Evolutionary conservation across 1,140 invertebrate species (phyloP).

Genomic region (Globodera ellingtonae): DNA sequence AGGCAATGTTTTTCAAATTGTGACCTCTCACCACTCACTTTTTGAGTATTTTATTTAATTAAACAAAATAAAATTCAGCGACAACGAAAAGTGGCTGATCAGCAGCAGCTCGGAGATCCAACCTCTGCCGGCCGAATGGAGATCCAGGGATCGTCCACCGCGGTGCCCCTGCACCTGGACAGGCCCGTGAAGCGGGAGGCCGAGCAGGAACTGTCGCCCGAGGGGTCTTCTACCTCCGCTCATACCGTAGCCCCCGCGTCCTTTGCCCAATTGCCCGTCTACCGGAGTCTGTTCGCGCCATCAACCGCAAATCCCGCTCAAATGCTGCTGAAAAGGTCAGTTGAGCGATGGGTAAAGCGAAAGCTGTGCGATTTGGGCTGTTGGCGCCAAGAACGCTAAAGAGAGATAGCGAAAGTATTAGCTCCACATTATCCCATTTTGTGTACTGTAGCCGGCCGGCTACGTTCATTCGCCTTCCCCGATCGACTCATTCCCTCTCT

Average conservation of each 20-base stretch:
- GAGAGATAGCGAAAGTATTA: neutral
- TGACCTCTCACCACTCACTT: too few species aligned
- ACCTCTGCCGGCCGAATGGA: neutral
- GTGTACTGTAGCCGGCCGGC: too few species aligned
- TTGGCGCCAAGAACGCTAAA: neutral
- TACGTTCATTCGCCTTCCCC: too few species aligned
- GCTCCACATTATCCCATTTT: too few species aligned
- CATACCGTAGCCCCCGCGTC: neutral
- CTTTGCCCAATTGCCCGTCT: neutral
- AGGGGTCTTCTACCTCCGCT: neutral
- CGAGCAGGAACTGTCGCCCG: neutral
- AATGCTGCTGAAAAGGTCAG: constrained; percentile 13
- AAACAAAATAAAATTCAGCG: neutral
- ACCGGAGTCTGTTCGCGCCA: constrained; percentile 7
- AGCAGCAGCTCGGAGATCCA: neutral
- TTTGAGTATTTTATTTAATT: neutral
- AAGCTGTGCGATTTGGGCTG: neutral
- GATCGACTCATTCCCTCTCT: neutral
- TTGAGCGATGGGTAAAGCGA: neutral
- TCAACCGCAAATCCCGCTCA: neutral
- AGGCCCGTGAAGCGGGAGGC: constrained; percentile 1
- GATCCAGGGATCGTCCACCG: neutral
- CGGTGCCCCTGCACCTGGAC: neutral
- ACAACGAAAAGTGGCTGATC: neutral
- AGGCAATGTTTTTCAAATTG: too few species aligned